Conservation (phyloP, 2,797 vertebrate genomes). For the Onychomys arenicola region DNA sequence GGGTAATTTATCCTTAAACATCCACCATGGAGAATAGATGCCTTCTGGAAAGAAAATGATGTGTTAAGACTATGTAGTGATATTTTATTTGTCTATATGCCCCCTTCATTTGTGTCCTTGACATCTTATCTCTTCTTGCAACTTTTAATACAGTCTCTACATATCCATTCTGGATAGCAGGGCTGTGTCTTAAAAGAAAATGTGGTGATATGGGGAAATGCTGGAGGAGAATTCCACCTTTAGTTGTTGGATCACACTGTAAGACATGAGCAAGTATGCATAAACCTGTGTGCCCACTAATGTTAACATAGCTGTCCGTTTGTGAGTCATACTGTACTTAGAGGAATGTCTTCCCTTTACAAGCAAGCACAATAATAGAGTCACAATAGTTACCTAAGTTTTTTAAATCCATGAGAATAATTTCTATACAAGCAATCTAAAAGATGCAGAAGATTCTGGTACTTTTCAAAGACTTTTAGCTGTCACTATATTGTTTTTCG, state of each 20-base stretch:
- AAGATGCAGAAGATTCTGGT: conserved; percentile 1
- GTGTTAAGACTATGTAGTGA: not conserved
- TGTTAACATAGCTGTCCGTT: not conserved
- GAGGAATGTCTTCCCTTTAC: conserved; percentile 22
- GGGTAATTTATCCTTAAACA: conserved; percentile 1
- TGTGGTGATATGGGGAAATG: conserved; percentile 30
- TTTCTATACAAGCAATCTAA: conserved; percentile 4
- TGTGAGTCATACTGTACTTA: not conserved
- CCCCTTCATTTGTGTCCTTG: not conserved
- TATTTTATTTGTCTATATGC: not conserved
- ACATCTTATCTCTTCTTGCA: conserved; percentile 16
- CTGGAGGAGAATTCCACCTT: not conserved
- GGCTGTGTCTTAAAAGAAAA: conserved; percentile 39
- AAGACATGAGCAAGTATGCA: not conserved
- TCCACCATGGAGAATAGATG: not conserved
- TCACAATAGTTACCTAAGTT: not conserved
- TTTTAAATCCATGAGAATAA: conserved; percentile 33
- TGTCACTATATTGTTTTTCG: not conserved
- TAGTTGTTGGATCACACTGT: not conserved
- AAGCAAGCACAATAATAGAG: not conserved
- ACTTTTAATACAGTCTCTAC: conserved; percentile 13
- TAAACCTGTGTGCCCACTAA: not conserved
- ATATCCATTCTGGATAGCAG: not conserved
- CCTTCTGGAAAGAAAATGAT: conserved; percentile 24
- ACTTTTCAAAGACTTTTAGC: conserved; percentile 12